A percentile compares a stretch with the other conserved stretches of the same genome.
phyloP scores from a whole-genome alignment of 1,140 invertebrate species.

The Anastatus disparis region DNA sequence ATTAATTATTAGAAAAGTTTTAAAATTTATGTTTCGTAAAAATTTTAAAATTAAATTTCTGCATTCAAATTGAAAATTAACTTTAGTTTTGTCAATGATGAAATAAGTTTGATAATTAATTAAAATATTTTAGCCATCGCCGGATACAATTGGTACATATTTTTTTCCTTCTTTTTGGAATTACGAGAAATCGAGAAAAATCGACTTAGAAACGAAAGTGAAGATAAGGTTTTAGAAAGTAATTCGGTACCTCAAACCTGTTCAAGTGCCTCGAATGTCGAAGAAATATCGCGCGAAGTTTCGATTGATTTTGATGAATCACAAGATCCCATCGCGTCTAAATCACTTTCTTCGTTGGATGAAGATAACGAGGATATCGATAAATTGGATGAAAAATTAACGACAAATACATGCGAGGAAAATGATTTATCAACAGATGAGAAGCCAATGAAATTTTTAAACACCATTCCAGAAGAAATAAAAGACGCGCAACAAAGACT shows the following conservation, averaged over 20 bases:
- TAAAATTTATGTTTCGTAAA: no score
- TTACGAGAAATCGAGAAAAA: conserved; percentile 23
- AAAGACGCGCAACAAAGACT: conserved; percentile 25
- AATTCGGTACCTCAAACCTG: neutral
- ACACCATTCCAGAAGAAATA: conserved; percentile 43
- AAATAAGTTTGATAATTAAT: no score
- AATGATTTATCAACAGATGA: conserved; percentile 37
- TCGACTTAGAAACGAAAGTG: neutral
- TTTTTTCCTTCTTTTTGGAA: conserved; percentile 43
- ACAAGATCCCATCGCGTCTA: neutral
- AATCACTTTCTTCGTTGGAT: neutral
- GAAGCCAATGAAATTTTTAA: conserved; percentile 49
- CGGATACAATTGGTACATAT: conserved; percentile 48
- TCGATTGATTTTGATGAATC: conserved; percentile 34
- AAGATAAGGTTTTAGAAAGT: conserved; percentile 15
- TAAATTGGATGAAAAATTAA: neutral
- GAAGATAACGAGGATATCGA: conserved; percentile 29
- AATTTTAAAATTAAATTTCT: no score
- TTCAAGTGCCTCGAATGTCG: conserved; percentile 18
- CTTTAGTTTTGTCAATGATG: no score
- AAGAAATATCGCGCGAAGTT: conserved; percentile 41
- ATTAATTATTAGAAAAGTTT: no score
- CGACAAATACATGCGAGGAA: conserved; percentile 21
- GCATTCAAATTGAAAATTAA: no score
- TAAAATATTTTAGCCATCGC: conserved; percentile 42